Conservation (phyloP, 2,113 vertebrate species). For the Brienomyrus brachyistius region DNA sequence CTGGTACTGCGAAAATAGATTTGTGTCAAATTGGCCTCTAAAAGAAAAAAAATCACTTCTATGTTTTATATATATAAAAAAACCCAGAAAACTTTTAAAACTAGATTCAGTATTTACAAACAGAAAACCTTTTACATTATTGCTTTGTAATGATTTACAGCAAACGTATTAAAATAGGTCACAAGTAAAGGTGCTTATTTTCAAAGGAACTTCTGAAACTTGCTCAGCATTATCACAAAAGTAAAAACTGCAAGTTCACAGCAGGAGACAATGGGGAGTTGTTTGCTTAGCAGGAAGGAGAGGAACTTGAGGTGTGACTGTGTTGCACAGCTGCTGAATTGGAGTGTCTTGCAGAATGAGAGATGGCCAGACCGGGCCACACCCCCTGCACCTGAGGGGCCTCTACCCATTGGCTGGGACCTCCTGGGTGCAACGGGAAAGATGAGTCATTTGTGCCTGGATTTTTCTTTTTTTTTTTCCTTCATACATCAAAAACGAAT, state of each 20-base stretch:
- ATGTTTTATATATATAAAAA: too few relatives aligned
- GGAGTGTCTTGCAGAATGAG: neutral
- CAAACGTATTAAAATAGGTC: constrained; percentile 38
- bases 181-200: constrained; percentile 34
- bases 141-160: constrained; percentile 35
- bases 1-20: neutral
- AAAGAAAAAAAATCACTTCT: too few relatives aligned
- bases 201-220: constrained; percentile 13
- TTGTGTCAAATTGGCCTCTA: neutral
- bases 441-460: neutral
- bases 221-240: neutral
- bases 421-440: constrained; percentile 42
- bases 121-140: constrained; percentile 24
- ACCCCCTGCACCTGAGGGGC: neutral
- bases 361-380: neutral
- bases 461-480: too few relatives aligned
- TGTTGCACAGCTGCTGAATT: constrained; percentile 29
- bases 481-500: neutral
- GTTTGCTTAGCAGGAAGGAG: constrained; percentile 41
- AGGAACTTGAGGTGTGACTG: constrained; percentile 26
- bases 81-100: neutral
- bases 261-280: constrained; percentile 34
- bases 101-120: constrained; percentile 45
- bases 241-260: constrained; percentile 20
- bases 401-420: constrained; percentile 55